Evolutionary conservation across 2,888 invertebrate genomes (phyloP).

Genomic region (Lasioglossum lativentre): DNA sequence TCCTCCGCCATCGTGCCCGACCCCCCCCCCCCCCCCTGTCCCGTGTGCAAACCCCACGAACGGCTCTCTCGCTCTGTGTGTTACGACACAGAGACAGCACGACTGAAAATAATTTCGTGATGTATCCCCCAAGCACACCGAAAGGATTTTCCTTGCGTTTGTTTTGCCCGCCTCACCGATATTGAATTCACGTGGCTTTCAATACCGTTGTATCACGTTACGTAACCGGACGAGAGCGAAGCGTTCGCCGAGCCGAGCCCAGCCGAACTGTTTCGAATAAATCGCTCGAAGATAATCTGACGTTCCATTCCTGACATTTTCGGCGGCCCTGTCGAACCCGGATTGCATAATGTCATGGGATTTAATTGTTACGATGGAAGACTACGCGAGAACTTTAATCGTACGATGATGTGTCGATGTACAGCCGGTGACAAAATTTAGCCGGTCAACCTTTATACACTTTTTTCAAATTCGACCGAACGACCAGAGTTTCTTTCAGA

Average conservation of each 20-base stretch:
- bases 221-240: constrained; percentile 21
- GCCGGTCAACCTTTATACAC: no score
- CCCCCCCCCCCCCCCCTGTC: background rate
- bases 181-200: constrained; percentile 43
- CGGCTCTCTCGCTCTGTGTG: background rate
- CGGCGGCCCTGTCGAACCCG: background rate
- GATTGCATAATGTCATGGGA: no score
- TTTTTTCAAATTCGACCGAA: no score
- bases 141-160: constrained; percentile 29
- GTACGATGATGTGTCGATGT: background rate
- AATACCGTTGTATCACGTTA: constrained; percentile 28
- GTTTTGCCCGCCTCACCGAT: constrained; percentile 19
- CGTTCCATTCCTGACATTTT: background rate
- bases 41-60: background rate
- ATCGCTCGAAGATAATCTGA: constrained; percentile 23
- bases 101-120: constrained; percentile 52
- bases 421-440: no score
- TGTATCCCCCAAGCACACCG: constrained; percentile 26
- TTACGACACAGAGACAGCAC: background rate
- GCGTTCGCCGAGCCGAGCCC: background rate
- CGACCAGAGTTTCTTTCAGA: no score
- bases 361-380: background rate
- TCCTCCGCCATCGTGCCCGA: background rate
- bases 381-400: background rate
- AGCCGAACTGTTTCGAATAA: constrained; percentile 5